phyloP scores from a whole-genome alignment of 2,888 invertebrate species.

The Elmis aenea region DNA sequence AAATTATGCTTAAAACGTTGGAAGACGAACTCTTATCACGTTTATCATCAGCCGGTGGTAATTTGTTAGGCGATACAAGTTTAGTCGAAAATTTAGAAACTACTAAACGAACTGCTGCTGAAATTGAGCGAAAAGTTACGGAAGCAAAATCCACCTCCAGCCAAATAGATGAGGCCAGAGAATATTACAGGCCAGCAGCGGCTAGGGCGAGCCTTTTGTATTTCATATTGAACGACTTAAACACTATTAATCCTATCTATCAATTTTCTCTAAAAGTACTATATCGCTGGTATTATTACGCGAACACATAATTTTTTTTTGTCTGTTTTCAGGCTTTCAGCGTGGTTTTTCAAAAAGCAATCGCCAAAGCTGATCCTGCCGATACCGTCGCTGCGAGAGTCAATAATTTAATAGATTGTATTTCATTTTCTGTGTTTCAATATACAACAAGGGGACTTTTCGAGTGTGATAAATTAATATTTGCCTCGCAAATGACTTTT shows the following conservation, averaged over 20 bases:
- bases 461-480: conserved; percentile 94
- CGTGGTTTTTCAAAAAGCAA: conserved; percentile 96
- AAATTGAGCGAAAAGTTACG: conserved; percentile 88
- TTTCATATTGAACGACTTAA: conserved; percentile 91
- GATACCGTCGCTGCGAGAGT: conserved; percentile 75
- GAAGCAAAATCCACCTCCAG: conserved; percentile 90
- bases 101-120: conserved; percentile 92
- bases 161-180: conserved; percentile 90
- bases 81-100: conserved; percentile 94
- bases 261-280: conserved; percentile 90
- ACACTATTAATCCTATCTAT: conserved; percentile 95
- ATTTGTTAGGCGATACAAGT: conserved; percentile 90
- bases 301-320: not conserved
- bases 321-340: conserved; percentile 75
- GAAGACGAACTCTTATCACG: conserved; percentile 91
- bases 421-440: conserved; percentile 90
- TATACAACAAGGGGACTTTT: conserved; percentile 93
- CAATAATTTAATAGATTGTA: conserved; percentile 86
- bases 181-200: conserved; percentile 82
- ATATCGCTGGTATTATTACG: too few relatives aligned
- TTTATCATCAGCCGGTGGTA: conserved; percentile 86
- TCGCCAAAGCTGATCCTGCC: conserved; percentile 79
- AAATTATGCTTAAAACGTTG: conserved; percentile 85
- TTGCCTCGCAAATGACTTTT: conserved; percentile 94
- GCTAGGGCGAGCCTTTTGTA: conserved; percentile 89